phyloP scores from a whole-genome alignment of 1,140 invertebrate species.

The Aphaenogaster ashmeadi region DNA sequence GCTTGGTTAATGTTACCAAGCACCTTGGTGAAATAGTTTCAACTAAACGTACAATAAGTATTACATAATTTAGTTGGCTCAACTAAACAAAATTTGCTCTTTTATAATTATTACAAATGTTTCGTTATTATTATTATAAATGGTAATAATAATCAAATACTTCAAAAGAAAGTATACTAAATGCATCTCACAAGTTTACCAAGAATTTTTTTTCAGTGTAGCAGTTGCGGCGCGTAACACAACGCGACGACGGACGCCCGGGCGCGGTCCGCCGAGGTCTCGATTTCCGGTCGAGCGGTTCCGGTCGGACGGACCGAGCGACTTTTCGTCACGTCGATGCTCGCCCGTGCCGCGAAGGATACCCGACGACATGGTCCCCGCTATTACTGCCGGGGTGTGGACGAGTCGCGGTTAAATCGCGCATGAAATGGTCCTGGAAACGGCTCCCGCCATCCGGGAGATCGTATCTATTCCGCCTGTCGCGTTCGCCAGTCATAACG shows the following conservation, averaged over 20 bases:
- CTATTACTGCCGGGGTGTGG: neutral
- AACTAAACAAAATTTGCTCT: too few species aligned
- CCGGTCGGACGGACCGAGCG: neutral
- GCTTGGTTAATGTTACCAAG: too few species aligned
- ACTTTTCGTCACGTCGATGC: constrained; percentile 40
- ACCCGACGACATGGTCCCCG: neutral
- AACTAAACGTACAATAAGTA: too few species aligned
- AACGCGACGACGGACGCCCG: neutral
- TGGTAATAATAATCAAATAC: too few species aligned
- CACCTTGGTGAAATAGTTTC: too few species aligned
- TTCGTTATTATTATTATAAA: too few species aligned
- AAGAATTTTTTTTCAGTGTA: too few species aligned
- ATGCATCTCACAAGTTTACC: too few species aligned
- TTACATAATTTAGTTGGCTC: too few species aligned
- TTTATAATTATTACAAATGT: too few species aligned
- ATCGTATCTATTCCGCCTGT: constrained; percentile 60
- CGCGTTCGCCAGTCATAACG: constrained; percentile 35
- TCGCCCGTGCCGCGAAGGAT: neutral
- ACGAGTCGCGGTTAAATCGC: constrained; percentile 62
- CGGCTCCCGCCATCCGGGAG: constrained; percentile 27
- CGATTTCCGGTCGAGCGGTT: constrained; percentile 42
- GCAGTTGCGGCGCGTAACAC: too few species aligned
- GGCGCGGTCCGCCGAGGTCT: neutral
- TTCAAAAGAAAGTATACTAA: too few species aligned
- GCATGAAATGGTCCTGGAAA: constrained; percentile 66